Base-by-base conservation (phyloP, 64 coral and sea anemone genomes). In the Pocillopora verrucosa region DNA sequence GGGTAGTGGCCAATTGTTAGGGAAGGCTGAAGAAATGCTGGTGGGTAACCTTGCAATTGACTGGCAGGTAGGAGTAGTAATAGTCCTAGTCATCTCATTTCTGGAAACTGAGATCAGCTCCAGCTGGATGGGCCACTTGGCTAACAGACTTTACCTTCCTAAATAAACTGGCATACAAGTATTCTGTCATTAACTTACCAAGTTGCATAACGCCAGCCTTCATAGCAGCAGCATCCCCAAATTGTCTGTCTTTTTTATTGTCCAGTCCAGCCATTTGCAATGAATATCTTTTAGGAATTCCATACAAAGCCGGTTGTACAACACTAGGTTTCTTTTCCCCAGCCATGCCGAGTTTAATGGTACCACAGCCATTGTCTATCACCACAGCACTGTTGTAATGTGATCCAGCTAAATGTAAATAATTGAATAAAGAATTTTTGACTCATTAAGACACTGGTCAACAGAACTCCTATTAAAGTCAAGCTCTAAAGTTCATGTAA, bases 191-290 rank as follows among this genome's bases (percentile, higher is more conserved):
- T 34, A 35, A 93, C 88, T 90, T 90, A 93, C 97, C 82, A 57
- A 95, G 75, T 90, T 99, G 97, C 80, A 99, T 78, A 41, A 99
- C 97, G 7, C 97, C 97, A 68, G 93, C 94, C 63, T 80, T 95
- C 13, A 37, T 37, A 35, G 92, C 81, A 17, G 97, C 97, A 63
- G 82, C 65, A 36, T 37, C 45, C 37, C 97, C 93, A 82, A 88
- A 99, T 25, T 79, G 75, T 35, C 83, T 91, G 20, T 90, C 89
- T 58, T 76, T 93, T 2, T 64, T 59, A 38, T 90, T 91, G 11
- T 95, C 92, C 83, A 93, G 91, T 25, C 94, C 97, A 61, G 96
- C 89, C 62, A 99, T 99, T 25, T 93, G 94, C 26, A 95, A 78
- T 10, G 97, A 99, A 80, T 93, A 99, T 80, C 97, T 76, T 70